Percentiles rank a stretch among this genome's conserved stretches.
Conservation (phyloP, 2,113 vertebrate species). For the Sylvilagus bachmani region DNA sequence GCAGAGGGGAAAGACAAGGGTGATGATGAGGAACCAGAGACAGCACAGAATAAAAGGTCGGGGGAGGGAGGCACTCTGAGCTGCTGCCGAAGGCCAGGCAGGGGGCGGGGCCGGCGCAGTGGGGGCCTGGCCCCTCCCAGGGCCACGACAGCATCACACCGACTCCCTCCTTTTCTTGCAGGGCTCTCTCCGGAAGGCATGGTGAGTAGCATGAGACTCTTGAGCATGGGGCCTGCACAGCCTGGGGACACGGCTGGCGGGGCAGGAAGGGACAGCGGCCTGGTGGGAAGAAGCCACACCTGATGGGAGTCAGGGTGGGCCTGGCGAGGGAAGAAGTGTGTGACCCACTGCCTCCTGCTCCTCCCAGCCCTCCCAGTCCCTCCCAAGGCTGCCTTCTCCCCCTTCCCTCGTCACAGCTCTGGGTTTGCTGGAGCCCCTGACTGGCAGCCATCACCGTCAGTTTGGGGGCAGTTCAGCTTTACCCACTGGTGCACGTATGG, state of each 20-base stretch:
- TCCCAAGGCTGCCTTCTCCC: not conserved
- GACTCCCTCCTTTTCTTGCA: slow-evolving; percentile 80
- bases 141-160: slow-evolving; percentile 46
- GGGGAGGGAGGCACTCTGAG: not conserved
- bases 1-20: not conserved
- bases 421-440: not conserved
- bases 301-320: not conserved
- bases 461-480: not conserved
- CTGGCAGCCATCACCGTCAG: not conserved
- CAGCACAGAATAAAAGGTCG: not conserved
- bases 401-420: not conserved
- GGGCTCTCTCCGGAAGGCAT: slow-evolving; percentile 97
- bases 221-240: not conserved
- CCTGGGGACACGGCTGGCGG: not conserved
- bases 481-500: not conserved
- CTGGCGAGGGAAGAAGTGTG: not conserved
- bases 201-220: slow-evolving; percentile 88
- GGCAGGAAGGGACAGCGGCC: not conserved
- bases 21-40: not conserved
- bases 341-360: too few relatives aligned
- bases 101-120: not conserved
- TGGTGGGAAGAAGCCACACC: not conserved
- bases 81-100: not conserved
- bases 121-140: not conserved
- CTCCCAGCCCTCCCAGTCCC: too few relatives aligned